Evolutionary conservation across 2,797 vertebrate species (phyloP), one percentile per base, ranked within the genome.

Genomic region (Knipowitschia caucasica): DNA sequence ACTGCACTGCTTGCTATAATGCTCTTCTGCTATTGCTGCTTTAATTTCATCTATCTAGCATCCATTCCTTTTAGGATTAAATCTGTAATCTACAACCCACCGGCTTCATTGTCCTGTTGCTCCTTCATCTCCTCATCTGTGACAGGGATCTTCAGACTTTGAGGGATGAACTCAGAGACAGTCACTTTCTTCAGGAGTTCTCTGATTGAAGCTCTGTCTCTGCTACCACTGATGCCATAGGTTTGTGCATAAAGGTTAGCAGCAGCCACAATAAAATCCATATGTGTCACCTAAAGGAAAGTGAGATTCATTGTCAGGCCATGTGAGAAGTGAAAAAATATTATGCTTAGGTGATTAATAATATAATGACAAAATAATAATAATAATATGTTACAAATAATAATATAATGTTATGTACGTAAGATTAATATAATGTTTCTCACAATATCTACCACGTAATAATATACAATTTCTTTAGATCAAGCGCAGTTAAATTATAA

Each of bases 231-330:
- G 12, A 96, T 71, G 3, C 81, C 76, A 6, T 92, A 86, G 10
- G 66, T 87, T 50, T 88, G 84, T 15, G 86, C 91, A 3, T 92
- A 92, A 30, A 98, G 86, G 65, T 83, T 89, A 36, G 93, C 92
- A 15, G 93, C 89, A 0, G 92, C 89, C 73, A 90, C 46, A 39
- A 97, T 64, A 14, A 89, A 98, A 1, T 87, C 87, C 81, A 92
- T 59, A 47, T 95, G 92, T 3, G 67, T 76, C 8, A 71, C 65
- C 95, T 83, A 15, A 64, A 68, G 70, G 8, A 58, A 31, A 15
- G 21, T 43, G 2, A n/a, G 2, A 39, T 39, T 23, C 12, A 24
- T n/a, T n/a, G n/a, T n/a, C n/a, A n/a, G n/a, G n/a, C n/a, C n/a
- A n/a, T n/a, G n/a, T n/a, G n/a, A n/a, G n/a, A n/a, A n/a, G n/a